A percentile compares a stretch with the other conserved stretches of the same genome.
phyloP scores from a whole-genome alignment of 2,113 vertebrate species.

The Cranoglanis bouderius region DNA sequence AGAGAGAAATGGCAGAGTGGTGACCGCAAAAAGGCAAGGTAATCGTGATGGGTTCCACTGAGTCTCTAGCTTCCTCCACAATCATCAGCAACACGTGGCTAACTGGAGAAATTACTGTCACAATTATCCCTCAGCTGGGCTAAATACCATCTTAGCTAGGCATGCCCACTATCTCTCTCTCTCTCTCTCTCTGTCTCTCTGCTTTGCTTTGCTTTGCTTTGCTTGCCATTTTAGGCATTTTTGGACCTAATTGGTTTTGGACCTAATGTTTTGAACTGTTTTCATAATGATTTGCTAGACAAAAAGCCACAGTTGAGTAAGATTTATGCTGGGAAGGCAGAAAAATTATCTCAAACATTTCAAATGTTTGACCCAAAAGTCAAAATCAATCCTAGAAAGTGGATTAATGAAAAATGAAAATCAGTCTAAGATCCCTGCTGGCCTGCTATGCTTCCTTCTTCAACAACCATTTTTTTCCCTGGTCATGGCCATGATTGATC shows the following conservation, averaged over 20 bases:
- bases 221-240: conserved; percentile 27
- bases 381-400: not conserved
- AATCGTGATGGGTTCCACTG: conserved; percentile 71
- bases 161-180: not conserved
- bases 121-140: conserved; percentile 38
- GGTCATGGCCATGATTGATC: not conserved
- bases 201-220: not conserved
- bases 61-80: conserved; percentile 63
- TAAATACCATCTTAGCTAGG: conserved; percentile 38
- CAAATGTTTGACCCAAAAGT: not conserved
- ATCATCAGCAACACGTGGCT: conserved; percentile 43
- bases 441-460: not conserved
- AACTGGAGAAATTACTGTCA: conserved; percentile 48
- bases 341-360: conserved; percentile 12
- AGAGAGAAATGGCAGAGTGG: conserved; percentile 62
- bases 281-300: conserved; percentile 24
- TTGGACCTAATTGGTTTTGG: conserved; percentile 33
- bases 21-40: conserved; percentile 68
- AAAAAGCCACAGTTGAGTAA: conserved; percentile 31
- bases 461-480: not conserved
- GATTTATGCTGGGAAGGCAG: conserved; percentile 36
- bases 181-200: not conserved
- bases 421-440: not conserved
- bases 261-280: conserved; percentile 26
- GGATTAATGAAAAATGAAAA: not conserved